phyloP scores from a whole-genome alignment of 2,113 vertebrate genomes.

The Albula goreensis region DNA sequence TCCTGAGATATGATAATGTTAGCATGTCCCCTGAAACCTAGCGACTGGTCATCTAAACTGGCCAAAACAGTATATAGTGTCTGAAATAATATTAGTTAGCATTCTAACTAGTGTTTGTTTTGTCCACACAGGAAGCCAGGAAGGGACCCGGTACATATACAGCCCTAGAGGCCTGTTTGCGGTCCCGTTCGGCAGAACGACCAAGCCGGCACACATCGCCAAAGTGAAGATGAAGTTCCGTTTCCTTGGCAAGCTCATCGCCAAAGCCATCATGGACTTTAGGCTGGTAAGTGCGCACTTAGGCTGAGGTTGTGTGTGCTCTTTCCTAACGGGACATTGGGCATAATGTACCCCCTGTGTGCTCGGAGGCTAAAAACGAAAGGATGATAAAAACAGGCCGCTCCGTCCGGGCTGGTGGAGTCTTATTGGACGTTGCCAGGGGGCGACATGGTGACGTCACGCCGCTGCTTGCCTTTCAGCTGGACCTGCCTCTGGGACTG shows the following conservation, averaged over 20 bases:
- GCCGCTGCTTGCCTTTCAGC: slow-evolving; percentile 57
- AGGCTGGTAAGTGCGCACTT: slow-evolving; percentile 79
- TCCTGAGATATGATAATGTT: no score
- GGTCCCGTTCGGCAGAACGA: slow-evolving; percentile 93
- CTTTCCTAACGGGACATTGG: neutral
- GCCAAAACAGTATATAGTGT: no score
- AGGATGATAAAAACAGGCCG: no score
- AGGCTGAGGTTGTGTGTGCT: neutral
- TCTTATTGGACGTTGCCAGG: no score
- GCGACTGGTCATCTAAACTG: no score
- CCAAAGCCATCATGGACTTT: slow-evolving; percentile 99
- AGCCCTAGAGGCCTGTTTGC: slow-evolving; percentile 94
- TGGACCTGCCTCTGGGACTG: slow-evolving; percentile 93
- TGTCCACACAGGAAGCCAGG: slow-evolving; percentile 82
- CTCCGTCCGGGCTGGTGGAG: no score
- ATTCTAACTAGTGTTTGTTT: no score
- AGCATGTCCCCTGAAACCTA: no score
- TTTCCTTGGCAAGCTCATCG: slow-evolving; percentile 96
- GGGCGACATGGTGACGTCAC: neutral
- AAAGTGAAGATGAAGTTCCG: slow-evolving; percentile 99
- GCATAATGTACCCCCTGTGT: no score
- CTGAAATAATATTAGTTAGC: no score
- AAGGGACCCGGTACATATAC: slow-evolving; percentile 96
- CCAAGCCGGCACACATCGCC: slow-evolving; percentile 95
- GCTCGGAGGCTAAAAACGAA: no score